Evolutionary conservation across 2,797 vertebrate species (phyloP).

Genomic region (Poliocrania exsul): DNA sequence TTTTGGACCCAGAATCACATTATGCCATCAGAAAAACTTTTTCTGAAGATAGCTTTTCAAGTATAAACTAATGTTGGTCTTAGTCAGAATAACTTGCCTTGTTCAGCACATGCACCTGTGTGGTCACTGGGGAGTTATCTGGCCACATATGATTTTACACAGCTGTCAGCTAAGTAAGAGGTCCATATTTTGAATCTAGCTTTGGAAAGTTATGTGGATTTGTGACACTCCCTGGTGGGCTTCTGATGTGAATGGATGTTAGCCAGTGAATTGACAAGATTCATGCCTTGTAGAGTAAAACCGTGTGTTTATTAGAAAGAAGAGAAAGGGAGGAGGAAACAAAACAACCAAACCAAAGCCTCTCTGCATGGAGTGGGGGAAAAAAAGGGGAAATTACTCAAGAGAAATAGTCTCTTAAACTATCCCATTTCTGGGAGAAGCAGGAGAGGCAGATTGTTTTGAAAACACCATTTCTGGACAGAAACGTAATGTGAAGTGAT

Average conservation of each 20-base stretch:
- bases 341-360: not conserved
- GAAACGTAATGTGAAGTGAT: not conserved
- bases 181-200: slow-evolving; percentile 67
- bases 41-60: slow-evolving; percentile 37
- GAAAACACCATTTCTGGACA: slow-evolving; percentile 5
- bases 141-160: slow-evolving; percentile 72
- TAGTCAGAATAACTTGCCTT: slow-evolving; percentile 61
- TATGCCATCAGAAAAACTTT: slow-evolving; percentile 56
- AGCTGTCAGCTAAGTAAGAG: slow-evolving; percentile 79
- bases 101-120: slow-evolving; percentile 70
- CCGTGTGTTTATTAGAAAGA: not conserved
- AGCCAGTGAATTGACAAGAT: slow-evolving; percentile 71
- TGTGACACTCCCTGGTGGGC: slow-evolving; percentile 74
- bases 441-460: slow-evolving; percentile 2
- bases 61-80: slow-evolving; percentile 49
- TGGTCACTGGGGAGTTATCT: slow-evolving; percentile 68
- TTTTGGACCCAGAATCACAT: slow-evolving; percentile 40
- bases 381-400: not conserved
- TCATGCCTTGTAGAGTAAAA: slow-evolving; percentile 21
- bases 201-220: slow-evolving; percentile 72
- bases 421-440: not conserved
- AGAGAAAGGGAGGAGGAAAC: not conserved
- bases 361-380: accelerated
- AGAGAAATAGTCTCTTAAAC: not conserved
- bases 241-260: slow-evolving; percentile 56